Percentiles rank a stretch among this genome's conserved stretches.
These are phyloP conservation scores for Acrocera orbiculus DNA, from an alignment of 2,888 invertebrate species.

Conservation along the genomic window DNA sequence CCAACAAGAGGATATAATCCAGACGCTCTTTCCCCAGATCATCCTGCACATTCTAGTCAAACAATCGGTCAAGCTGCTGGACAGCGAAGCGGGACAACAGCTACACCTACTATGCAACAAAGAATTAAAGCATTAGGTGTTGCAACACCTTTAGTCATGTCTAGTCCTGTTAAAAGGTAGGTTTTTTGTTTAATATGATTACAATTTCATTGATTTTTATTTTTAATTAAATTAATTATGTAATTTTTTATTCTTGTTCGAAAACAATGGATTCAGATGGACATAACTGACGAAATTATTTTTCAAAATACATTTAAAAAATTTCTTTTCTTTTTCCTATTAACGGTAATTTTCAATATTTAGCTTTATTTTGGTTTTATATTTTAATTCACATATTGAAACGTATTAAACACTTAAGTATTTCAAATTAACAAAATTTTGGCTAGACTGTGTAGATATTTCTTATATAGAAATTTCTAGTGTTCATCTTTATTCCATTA, in stretches of 20 bases:
- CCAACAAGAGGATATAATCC: constrained; percentile 43
- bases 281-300: constrained; percentile 25
- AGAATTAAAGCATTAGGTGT: constrained; percentile 78
- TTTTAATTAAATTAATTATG: too few species aligned
- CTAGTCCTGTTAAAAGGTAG: constrained; percentile 76
- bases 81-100: constrained; percentile 33
- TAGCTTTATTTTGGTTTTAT: too few species aligned
- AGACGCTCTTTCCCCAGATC: constrained; percentile 41
- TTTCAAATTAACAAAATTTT: too few species aligned
- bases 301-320: constrained; percentile 16
- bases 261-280: constrained; percentile 22
- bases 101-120: constrained; percentile 76
- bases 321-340: too few species aligned
- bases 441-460: too few species aligned
- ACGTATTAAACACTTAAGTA: too few species aligned
- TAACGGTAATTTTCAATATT: constrained; percentile 17
- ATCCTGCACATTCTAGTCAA: constrained; percentile 31
- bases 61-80: constrained; percentile 30
- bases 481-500: too few species aligned
- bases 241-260: constrained; percentile 9
- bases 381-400: too few species aligned
- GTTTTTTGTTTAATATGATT: constrained; percentile 12
- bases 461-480: too few species aligned
- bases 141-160: constrained; percentile 72
- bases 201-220: too few species aligned